Conservation (phyloP, 2,888 invertebrate species). For the Microplitis deprimator region DNA sequence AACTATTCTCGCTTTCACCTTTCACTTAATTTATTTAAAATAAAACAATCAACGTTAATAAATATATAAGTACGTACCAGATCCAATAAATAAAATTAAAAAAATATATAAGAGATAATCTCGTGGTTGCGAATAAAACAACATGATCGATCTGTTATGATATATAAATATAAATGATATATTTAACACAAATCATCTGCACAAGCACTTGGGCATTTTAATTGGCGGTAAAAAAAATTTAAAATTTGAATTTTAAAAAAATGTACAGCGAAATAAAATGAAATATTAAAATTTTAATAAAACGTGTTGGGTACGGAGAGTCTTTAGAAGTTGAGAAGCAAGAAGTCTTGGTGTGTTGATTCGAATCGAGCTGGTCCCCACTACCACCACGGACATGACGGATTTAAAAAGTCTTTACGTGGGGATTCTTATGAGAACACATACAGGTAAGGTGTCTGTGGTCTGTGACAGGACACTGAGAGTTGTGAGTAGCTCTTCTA, state of each 20-base stretch:
- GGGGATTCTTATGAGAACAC: no score
- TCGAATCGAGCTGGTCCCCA: no score
- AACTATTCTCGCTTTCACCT: conserved; percentile 22
- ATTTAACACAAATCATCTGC: background rate
- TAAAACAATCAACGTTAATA: background rate
- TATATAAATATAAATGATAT: no score
- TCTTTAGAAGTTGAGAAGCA: no score
- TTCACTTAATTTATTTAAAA: conserved; percentile 14
- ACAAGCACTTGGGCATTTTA: background rate
- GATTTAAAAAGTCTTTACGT: no score
- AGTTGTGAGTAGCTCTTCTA: no score
- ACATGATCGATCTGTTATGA: background rate
- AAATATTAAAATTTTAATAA: no score
- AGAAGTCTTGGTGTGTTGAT: no score
- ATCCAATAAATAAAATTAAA: background rate
- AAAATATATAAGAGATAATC: background rate
- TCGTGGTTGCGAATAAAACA: background rate
- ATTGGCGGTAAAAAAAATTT: background rate
- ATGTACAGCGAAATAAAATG: background rate
- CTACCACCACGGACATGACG: no score
- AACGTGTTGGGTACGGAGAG: no score
- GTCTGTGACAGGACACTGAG: no score
- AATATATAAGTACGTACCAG: background rate
- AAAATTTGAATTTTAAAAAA: background rate
- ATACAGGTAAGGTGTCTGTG: no score